Evolutionary conservation across 2,113 vertebrate genomes (phyloP), one percentile per base, ranked within the genome.

Genomic region (Seriola aureovittata): DNA sequence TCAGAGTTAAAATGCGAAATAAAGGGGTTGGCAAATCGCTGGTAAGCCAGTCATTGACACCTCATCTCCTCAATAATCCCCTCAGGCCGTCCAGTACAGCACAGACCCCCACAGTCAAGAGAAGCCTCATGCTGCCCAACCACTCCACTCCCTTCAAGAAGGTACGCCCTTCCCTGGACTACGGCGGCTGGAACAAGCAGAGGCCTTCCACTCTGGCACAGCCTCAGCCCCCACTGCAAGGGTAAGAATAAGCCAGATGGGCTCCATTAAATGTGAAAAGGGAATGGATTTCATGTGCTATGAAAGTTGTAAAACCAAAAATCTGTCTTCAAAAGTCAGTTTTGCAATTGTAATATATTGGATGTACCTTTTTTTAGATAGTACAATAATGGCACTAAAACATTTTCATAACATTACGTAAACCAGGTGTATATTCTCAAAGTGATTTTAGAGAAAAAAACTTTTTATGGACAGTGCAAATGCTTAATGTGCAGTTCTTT

Each of bases 101-200:
- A 62, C 97, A 97, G 86, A 93, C 89, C 32, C 82, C 96, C 50
- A 91, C 96, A 48, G 96, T 95, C 59, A 99, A 99, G 93, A 97
- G 98, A 92, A 99, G 96, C 91, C 93, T 99, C 59, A 87, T 97
- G 62, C 96, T 98, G 90, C 96, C 97, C 71, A 96, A 97, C 93
- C 98, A 99, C 88, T 97, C 97, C 63, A 95, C 96, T 17, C 97
- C 97, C 71, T 97, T 97, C 86, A 99, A 99, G 93, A 99, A 98
- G 93, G 95, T 97, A 54, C 96, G 97, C 7, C 95, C 94, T 48
- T 97, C 96, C 86, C 93, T 97, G 85, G 98, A 99, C 92, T 99
- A 99, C 5, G 93, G 96, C 21, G 98, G 98, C 72, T 99, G 98
- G 98, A 99, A 98, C 92, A 99, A 97, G 88, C 96, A 96, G 66